Conservation (phyloP, 2,113 vertebrate species). For the Riparia riparia region DNA sequence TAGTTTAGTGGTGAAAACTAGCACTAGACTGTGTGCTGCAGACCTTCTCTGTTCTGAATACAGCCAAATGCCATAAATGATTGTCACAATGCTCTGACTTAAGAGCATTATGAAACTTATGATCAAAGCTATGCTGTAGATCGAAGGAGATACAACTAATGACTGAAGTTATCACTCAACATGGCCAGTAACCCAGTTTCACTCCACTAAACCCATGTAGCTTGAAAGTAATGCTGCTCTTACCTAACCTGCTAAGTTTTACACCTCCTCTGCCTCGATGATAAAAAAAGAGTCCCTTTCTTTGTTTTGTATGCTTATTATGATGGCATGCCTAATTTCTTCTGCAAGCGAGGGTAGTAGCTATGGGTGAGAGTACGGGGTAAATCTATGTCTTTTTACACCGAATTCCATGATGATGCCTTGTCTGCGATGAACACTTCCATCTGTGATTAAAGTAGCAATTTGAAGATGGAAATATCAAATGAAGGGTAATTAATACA, state of each 20-base stretch:
- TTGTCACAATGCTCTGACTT: conserved; percentile 1
- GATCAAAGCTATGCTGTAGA: background rate
- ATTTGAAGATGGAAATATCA: background rate
- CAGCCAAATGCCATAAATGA: conserved; percentile 32
- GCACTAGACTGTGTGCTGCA: conserved; percentile 22
- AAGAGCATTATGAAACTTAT: conserved; percentile 33
- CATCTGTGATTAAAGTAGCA: background rate
- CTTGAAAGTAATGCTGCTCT: conserved; percentile 9
- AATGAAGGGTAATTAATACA: background rate
- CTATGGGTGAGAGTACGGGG: background rate
- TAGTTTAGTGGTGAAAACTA: background rate
- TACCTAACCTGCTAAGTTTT: conserved; percentile 65
- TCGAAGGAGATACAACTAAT: background rate
- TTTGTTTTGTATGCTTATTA: conserved; percentile 52
- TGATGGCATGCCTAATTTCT: conserved; percentile 15
- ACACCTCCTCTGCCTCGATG: background rate
- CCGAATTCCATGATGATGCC: background rate
- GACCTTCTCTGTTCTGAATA: conserved; percentile 6
- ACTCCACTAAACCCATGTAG: conserved; percentile 10
- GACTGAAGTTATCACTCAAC: conserved; percentile 8
- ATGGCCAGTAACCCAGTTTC: conserved; percentile 53
- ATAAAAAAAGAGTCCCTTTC: background rate
- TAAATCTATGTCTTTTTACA: conserved; percentile 37
- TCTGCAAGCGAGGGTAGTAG: conserved; percentile 42
- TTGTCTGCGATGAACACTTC: background rate